phyloP scores from a whole-genome alignment of 37 sponge, comb jelly and placozoan species.

The Beroe forskalii region DNA sequence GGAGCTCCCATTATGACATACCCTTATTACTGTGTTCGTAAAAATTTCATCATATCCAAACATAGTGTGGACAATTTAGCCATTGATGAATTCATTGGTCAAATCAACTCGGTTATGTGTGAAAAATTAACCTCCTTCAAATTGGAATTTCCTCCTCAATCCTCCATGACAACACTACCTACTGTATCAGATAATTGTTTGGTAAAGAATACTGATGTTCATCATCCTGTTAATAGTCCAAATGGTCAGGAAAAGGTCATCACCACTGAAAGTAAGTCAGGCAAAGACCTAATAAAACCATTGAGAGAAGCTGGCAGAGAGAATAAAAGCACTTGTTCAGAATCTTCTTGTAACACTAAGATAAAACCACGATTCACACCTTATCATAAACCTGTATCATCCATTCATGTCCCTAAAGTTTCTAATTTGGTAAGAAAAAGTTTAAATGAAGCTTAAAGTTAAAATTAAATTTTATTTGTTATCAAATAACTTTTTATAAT shows the following conservation, averaged over 20 bases:
- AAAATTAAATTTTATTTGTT: no score
- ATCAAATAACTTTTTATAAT: no score
- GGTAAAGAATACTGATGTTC: neutral
- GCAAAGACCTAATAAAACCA: neutral
- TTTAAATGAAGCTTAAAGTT: no score
- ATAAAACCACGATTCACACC: conserved; percentile 3
- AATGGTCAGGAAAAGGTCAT: neutral
- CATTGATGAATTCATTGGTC: neutral
- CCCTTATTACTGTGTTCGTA: conserved; percentile 40
- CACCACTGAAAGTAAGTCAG: neutral
- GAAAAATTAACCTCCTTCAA: neutral
- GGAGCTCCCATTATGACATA: conserved; percentile 56
- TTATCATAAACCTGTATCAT: conserved; percentile 2
- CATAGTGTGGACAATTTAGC: neutral
- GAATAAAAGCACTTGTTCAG: neutral
- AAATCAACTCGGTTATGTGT: neutral
- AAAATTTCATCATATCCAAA: neutral
- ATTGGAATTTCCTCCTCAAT: neutral
- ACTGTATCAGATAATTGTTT: neutral
- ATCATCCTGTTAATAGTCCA: neutral
- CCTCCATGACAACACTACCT: neutral
- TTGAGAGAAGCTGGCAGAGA: neutral
- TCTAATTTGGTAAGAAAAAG: no score
- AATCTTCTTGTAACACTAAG: neutral
- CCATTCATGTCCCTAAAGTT: no score